Evolutionary conservation across 53 echinoderm and acorn worm genomes (phyloP).

Genomic region (Pentamera pediparva): DNA sequence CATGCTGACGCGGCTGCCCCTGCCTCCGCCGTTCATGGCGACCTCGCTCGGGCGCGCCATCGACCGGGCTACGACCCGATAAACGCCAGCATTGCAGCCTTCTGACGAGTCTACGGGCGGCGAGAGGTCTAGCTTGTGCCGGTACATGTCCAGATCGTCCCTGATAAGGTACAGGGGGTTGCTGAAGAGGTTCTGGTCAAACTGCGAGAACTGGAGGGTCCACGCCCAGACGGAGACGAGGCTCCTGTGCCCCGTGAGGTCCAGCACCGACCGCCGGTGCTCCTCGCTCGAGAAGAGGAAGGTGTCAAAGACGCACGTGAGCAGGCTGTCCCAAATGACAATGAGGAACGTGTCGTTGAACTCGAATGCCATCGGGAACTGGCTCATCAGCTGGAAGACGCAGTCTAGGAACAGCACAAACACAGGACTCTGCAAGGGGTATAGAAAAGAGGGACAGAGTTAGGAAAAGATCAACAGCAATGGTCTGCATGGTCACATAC

Average conservation of each 20-base stretch:
- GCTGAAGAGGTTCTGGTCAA: slow-evolving; percentile 91
- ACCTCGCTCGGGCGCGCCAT: not conserved
- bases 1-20: slow-evolving; percentile 49
- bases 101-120: slow-evolving; percentile 45
- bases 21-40: slow-evolving; percentile 9
- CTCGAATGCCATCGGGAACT: slow-evolving; percentile 91
- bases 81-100: slow-evolving; percentile 81
- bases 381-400: slow-evolving; percentile 82
- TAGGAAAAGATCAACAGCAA: no score
- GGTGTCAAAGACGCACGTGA: slow-evolving; percentile 85
- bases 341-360: slow-evolving; percentile 98
- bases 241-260: slow-evolving; percentile 31
- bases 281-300: slow-evolving; percentile 89
- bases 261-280: slow-evolving; percentile 55
- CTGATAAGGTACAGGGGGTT: slow-evolving; percentile 84
- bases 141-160: slow-evolving; percentile 45
- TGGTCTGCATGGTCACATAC: no score
- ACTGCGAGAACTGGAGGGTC: slow-evolving; percentile 82
- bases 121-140: slow-evolving; percentile 19
- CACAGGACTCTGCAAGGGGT: slow-evolving; percentile 58
- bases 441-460: no score
- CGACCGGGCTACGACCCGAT: slow-evolving; percentile 47
- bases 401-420: slow-evolving; percentile 95
- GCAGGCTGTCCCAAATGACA: slow-evolving; percentile 91
- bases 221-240: slow-evolving; percentile 96